Conservation (phyloP, 2,797 vertebrate species). For the Micrastur ruficollis region DNA sequence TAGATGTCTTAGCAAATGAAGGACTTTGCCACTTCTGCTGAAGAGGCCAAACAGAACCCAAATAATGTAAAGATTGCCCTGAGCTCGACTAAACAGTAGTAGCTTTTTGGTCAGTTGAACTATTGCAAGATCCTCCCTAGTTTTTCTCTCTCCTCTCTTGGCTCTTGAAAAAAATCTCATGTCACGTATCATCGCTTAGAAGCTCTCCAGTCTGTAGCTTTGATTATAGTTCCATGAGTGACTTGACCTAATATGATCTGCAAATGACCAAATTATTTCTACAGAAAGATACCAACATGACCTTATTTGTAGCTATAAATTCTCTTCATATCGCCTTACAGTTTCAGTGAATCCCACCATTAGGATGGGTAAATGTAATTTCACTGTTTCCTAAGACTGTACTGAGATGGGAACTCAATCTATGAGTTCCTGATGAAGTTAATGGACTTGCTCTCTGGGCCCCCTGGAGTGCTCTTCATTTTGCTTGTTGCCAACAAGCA, state of each 20-base stretch:
- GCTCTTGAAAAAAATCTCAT: not conserved
- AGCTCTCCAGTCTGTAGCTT: not conserved
- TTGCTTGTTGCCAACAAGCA: constrained; percentile 28
- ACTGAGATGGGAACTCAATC: not conserved
- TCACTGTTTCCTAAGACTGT: not conserved
- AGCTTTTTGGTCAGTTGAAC: not conserved
- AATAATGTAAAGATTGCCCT: not conserved
- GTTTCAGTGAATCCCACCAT: not conserved
- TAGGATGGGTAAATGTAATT: constrained; percentile 1
- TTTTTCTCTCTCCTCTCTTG: not conserved
- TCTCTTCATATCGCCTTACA: not conserved
- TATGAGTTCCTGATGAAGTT: constrained; percentile 12
- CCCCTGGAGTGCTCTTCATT: constrained; percentile 39
- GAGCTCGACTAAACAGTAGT: not conserved
- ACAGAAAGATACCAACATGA: not conserved
- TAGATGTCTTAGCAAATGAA: not conserved
- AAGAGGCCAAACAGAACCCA: not conserved
- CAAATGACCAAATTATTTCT: constrained; percentile 33
- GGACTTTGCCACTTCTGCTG: not conserved
- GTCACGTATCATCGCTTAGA: not conserved
- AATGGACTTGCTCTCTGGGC: constrained; percentile 10
- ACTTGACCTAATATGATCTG: constrained; percentile 22
- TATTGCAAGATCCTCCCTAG: not conserved
- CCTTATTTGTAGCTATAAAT: not conserved
- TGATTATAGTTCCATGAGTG: not conserved